Percentiles rank a stretch among this genome's conserved stretches.
Evolutionary conservation across 2,113 vertebrate genomes (phyloP).

Genomic region (Caracal caracal): DNA sequence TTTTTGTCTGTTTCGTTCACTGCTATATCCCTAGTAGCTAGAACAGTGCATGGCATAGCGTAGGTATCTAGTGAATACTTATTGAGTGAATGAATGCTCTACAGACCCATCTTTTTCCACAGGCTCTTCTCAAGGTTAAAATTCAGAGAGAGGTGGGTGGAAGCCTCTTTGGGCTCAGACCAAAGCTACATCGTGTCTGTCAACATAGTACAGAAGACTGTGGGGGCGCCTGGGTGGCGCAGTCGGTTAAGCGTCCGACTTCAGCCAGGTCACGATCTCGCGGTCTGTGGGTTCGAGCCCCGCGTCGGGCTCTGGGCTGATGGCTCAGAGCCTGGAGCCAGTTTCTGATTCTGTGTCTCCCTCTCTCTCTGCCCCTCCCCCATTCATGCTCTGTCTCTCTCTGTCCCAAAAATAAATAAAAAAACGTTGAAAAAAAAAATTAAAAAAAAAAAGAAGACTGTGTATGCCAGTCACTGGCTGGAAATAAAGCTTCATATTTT

Average conservation of each 20-base stretch:
- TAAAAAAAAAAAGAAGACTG: no score
- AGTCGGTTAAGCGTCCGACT: no score
- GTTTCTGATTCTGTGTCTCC: no score
- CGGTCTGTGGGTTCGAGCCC: no score
- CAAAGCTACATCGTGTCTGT: not conserved
- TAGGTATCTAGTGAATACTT: not conserved
- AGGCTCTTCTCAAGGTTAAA: not conserved
- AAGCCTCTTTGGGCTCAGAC: not conserved
- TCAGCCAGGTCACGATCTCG: no score
- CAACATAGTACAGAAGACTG: not conserved
- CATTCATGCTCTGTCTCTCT: no score
- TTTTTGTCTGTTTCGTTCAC: not conserved
- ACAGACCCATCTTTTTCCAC: not conserved
- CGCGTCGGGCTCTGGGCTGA: no score
- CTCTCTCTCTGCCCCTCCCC: no score
- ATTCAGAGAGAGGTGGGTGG: not conserved
- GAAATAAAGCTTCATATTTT: not conserved
- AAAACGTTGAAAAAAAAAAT: no score
- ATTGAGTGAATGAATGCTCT: not conserved
- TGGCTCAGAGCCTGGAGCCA: no score
- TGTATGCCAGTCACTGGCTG: not conserved
- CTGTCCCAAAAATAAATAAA: no score
- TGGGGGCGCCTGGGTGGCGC: no score
- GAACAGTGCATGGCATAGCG: not conserved
- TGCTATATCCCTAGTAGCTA: not conserved